These are phyloP conservation scores for Agrilus cyanescens DNA, from an alignment of 2,888 invertebrate genomes.

Conservation along the genomic window DNA sequence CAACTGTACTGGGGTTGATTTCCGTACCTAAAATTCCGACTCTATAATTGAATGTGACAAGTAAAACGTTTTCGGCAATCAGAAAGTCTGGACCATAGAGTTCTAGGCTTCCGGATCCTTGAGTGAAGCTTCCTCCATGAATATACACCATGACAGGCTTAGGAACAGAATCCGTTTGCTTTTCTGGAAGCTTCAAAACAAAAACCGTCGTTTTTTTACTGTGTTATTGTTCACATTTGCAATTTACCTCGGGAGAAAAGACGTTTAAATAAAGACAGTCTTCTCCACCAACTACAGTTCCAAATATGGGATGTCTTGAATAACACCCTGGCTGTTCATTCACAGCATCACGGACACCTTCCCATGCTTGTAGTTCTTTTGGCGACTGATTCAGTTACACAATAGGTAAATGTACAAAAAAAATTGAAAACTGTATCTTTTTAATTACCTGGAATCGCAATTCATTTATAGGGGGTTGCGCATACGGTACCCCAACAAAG, in stretches of 20 bases:
- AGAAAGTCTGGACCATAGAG: slow-evolving; percentile 14
- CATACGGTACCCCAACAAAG: slow-evolving; percentile 30
- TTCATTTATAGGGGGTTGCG: slow-evolving; percentile 16
- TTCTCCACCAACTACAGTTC: slow-evolving; percentile 36
- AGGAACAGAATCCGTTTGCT: background rate
- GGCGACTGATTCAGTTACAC: slow-evolving; percentile 24
- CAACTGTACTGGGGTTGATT: background rate
- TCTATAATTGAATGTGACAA: slow-evolving; percentile 17
- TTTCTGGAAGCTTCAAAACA: background rate
- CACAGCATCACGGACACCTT: slow-evolving; percentile 27
- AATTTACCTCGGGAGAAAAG: background rate
- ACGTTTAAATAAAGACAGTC: slow-evolving; percentile 29
- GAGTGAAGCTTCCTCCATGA: slow-evolving; percentile 19
- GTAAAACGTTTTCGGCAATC: slow-evolving; percentile 12
- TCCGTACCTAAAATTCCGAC: slow-evolving; percentile 14
- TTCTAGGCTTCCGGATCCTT: slow-evolving; percentile 20
- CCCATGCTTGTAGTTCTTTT: slow-evolving; percentile 28
- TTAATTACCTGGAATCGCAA: slow-evolving; percentile 17
- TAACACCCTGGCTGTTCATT: slow-evolving; percentile 25
- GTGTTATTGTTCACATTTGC: background rate
- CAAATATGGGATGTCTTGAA: slow-evolving; percentile 28
- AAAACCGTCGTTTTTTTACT: background rate
- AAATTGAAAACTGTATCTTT: too few relatives aligned
- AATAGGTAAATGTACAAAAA: too few relatives aligned
- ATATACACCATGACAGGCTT: slow-evolving; percentile 22